Base-by-base conservation (phyloP, 2,888 invertebrate genomes). In the Tetanocera ferruginea region DNA sequence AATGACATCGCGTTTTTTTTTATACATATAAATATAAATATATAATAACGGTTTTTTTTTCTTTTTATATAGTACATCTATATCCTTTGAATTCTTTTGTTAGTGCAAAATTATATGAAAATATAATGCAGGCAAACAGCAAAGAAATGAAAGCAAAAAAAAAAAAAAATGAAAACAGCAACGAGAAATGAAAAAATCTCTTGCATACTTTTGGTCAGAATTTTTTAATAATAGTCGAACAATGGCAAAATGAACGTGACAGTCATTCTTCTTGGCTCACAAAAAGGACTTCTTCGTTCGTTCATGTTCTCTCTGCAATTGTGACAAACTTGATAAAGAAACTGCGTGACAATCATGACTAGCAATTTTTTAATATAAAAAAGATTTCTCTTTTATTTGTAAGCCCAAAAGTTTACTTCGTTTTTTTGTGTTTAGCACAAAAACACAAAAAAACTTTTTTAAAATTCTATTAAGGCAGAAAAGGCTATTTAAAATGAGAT, bases 1-100 rank as follows among this genome's bases (percentile, higher is more conserved):
- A 79, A 78, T 78, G 78, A 81, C 80, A 76, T 78, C 78, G 80
- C 76, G 55, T 80, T 78, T 71, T 78, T 77, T 14, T 80, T 80
- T 17, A 74, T 79, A 76, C 77, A n/a, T n/a, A n/a, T n/a, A n/a
- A n/a, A 37, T 37, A 43, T 43, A 76, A 78, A 76, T 78, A 79
- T 78, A 72, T 66, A 79, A 74, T 67, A n/a, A n/a, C n/a, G n/a
- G 55, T 78, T 74, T 81, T 76, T 28, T 74, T 55, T 77, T 57
- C 75, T 62, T 17, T 14, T 23, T 19, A 5, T 51, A 19, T 25
- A 9, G 4, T 19, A n/a, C n/a, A n/a, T 31, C n/a, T n/a, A 31
- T 23, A 51, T 69, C 8, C 69, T 51, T 49, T 69, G 69, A 69
- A 69, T 73, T 73, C 73, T 73, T 73, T 73, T 73, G 73, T 73